Conservation (phyloP, 2,888 invertebrate species). For the Hirtodrosophila trivittata region DNA sequence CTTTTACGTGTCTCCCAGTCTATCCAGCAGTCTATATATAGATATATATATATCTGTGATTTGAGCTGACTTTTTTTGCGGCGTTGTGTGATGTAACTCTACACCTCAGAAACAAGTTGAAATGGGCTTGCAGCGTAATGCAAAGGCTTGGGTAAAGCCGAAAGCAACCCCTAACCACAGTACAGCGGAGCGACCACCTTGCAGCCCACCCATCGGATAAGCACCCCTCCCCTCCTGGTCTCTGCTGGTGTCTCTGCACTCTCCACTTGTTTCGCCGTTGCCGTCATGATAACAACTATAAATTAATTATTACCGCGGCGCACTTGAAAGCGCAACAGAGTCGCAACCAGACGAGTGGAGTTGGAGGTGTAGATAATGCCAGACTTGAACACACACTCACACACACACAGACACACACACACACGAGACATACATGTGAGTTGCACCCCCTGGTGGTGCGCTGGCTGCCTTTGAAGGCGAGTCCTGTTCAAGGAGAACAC, state of each 20-base stretch:
- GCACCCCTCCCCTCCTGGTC: too few relatives aligned
- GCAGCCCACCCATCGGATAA: too few relatives aligned
- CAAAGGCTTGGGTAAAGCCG: too few relatives aligned
- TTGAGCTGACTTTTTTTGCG: too few relatives aligned
- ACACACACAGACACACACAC: not conserved
- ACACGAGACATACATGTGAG: not conserved
- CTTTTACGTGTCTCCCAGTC: too few relatives aligned
- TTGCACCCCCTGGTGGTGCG: slow-evolving; percentile 6
- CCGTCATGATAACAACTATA: slow-evolving; percentile 82
- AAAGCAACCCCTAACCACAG: too few relatives aligned
- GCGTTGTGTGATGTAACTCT: too few relatives aligned
- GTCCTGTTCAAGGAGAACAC: slow-evolving; percentile 54
- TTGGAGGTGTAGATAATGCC: not conserved
- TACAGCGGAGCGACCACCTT: too few relatives aligned
- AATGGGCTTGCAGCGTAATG: too few relatives aligned
- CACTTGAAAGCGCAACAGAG: slow-evolving; percentile 74
- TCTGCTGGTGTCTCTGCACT: slow-evolving; percentile 53
- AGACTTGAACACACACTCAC: not conserved
- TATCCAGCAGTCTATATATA: too few relatives aligned
- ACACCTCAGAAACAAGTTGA: too few relatives aligned
- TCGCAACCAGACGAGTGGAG: slow-evolving; percentile 23
- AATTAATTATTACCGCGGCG: slow-evolving; percentile 83
- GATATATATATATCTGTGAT: too few relatives aligned
- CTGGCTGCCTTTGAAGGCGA: slow-evolving; percentile 19
- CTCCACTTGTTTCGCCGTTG: slow-evolving; percentile 64